Percentiles rank a stretch among this genome's conserved stretches.
These are phyloP conservation scores for Fulmarus glacialis DNA, from an alignment of 2,113 vertebrate genomes.

Conservation along the genomic window DNA sequence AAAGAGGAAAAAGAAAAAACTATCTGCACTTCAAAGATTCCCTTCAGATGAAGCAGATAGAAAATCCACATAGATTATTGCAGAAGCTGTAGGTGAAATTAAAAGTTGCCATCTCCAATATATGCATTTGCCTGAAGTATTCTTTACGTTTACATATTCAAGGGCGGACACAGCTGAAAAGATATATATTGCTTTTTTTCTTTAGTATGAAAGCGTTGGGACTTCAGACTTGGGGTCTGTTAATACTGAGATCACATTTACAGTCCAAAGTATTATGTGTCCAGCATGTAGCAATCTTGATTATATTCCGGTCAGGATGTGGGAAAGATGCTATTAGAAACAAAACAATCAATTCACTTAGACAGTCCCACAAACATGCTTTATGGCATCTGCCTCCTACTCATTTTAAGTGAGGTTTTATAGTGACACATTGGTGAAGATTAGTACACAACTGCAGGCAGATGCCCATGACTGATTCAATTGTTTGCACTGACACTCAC, in stretches of 20 bases:
- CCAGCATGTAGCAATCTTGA: constrained; percentile 57
- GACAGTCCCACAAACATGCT: constrained; percentile 55
- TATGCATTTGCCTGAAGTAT: constrained; percentile 51
- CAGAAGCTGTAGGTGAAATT: constrained; percentile 43
- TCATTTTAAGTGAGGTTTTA: constrained; percentile 58
- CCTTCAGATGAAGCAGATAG: constrained; percentile 47
- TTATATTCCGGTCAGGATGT: constrained; percentile 61
- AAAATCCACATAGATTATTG: constrained; percentile 39
- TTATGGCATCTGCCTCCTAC: constrained; percentile 54
- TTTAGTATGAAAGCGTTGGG: neutral
- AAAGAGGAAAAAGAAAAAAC: neutral
- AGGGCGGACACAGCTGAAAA: neutral
- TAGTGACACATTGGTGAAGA: constrained; percentile 57
- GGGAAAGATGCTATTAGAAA: constrained; percentile 63
- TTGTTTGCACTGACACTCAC: constrained; percentile 62
- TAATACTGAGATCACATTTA: constrained; percentile 18
- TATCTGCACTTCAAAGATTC: constrained; percentile 62
- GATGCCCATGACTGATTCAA: constrained; percentile 51
- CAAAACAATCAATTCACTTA: constrained; percentile 63
- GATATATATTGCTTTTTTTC: neutral
- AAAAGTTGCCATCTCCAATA: constrained; percentile 28
- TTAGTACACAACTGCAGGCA: constrained; percentile 62
- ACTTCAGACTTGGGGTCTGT: constrained; percentile 8
- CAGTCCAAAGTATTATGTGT: constrained; percentile 42
- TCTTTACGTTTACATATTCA: neutral